Evolutionary conservation across 2,888 invertebrate species (phyloP), one percentile per base, ranked within the genome.

Genomic region (Crossocerus cetratus): DNA sequence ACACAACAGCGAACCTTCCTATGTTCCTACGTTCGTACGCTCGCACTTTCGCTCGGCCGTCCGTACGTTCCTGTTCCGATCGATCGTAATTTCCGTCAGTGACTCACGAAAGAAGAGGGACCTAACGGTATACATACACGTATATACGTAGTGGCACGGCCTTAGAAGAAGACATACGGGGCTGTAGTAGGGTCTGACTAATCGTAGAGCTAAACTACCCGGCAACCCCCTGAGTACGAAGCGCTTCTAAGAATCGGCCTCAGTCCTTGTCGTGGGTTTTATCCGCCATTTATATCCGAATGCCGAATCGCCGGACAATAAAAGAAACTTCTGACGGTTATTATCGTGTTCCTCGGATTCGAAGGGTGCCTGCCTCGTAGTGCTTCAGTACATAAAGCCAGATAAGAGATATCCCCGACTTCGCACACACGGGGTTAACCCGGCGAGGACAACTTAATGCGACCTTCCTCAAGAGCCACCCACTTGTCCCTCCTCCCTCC

Each of bases 21-120:
- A 75, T 70, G 72, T 62, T 68, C 62, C 69, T 69, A 71, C 70
- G 61, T 44, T 23, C 59, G 65, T 62, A 65, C 72, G 75, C 65
- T 73, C 65, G 8, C 32, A 4, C 32, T 32, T 5, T 75, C 70
- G 72, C 60, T 69, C 60, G 72, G 65, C 69, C 70, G 65, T 54
- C 18, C 59, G 65, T 62, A 67, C 74, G 75, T 69, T 73, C 65
- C 60, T 72, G 69, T 71, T 32, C 71, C 85, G 85, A 88, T 88
- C 88, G 88, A 89, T 88, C 85, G 88, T 83, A 86, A 87, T 88
- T 86, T 89, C 86, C 84, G 82, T 83, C 80, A 78, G 84, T 86
- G 85, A 83, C 76, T 83, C 82, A 83, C 80, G 77, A 78, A 78
- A 83, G 76, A 76, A 78, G 77, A 80, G 76, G 73, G 72, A 73